A percentile compares a stretch with the other conserved stretches of the same genome.
Conservation (phyloP, 1,140 invertebrate genomes). For the Drosophila trapezifrons region DNA sequence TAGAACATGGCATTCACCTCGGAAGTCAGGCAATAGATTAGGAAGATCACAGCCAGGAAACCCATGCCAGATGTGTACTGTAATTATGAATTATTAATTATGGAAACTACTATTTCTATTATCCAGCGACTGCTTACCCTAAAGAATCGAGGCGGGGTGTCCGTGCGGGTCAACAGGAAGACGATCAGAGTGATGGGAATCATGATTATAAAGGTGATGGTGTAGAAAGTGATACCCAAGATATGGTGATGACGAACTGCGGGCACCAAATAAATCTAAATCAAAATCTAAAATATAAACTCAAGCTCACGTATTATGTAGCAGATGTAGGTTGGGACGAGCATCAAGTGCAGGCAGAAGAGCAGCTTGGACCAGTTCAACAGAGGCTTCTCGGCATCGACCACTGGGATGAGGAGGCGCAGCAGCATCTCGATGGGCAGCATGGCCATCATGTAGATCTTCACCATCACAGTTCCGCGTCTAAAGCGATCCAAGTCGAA, state of each 20-base stretch:
- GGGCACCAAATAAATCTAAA: too few relatives aligned
- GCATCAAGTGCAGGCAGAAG: conserved; percentile 16
- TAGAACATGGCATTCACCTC: conserved; percentile 43
- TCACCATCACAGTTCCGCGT: not conserved
- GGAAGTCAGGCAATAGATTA: conserved; percentile 13
- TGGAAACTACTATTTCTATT: too few relatives aligned
- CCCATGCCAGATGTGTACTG: conserved; percentile 16
- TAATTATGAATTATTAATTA: not conserved
- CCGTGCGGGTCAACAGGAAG: conserved; percentile 34
- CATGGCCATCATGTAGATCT: conserved; percentile 4
- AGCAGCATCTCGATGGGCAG: conserved; percentile 20
- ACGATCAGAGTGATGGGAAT: not conserved
- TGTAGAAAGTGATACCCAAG: not conserved
- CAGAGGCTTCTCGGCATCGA: conserved; percentile 24
- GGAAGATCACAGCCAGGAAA: conserved; percentile 5
- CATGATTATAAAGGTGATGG: not conserved
- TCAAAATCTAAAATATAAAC: too few relatives aligned
- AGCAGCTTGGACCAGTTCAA: conserved; percentile 44
- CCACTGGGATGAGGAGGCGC: conserved; percentile 27
- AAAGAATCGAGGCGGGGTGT: conserved; percentile 23
- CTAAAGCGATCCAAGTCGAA: conserved; percentile 12
- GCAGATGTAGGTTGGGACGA: conserved; percentile 7
- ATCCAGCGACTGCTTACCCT: too few relatives aligned
- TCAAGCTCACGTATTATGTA: conserved; percentile 13
- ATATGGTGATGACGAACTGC: too few relatives aligned